These are phyloP conservation scores for Heteronetta atricapilla DNA, from an alignment of 2,113 vertebrate genomes.

Conservation along the genomic window DNA sequence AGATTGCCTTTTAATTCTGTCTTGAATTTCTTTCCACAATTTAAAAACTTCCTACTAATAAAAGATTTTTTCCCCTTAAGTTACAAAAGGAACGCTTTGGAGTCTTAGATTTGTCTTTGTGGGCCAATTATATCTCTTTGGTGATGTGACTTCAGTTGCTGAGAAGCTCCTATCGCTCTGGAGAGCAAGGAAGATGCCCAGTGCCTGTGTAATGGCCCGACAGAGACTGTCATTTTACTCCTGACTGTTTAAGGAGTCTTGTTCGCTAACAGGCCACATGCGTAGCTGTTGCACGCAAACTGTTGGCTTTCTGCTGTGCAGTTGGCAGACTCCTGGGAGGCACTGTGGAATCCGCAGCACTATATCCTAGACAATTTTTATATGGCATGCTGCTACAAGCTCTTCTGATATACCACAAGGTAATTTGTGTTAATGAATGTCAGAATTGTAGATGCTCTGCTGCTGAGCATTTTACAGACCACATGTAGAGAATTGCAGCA, in stretches of 20 bases:
- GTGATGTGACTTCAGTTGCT: neutral
- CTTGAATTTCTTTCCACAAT: neutral
- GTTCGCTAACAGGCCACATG: neutral
- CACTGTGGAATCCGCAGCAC: neutral
- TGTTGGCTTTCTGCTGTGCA: conserved; percentile 10
- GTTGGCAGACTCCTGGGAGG: conserved; percentile 27
- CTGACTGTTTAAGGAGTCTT: neutral
- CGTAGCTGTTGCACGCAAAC: neutral
- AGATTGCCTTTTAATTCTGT: neutral
- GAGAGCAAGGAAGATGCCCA: neutral
- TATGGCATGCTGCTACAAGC: conserved; percentile 21
- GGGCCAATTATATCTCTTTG: neutral
- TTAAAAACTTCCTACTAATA: neutral
- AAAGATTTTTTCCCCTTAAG: neutral
- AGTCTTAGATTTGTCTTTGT: rapidly evolving
- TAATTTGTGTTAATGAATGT: conserved; percentile 62
- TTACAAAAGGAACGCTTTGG: neutral
- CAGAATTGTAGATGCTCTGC: neutral
- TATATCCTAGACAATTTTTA: conserved; percentile 3
- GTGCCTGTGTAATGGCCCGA: neutral
- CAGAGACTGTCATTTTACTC: neutral
- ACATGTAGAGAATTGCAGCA: neutral
- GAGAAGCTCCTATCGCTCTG: neutral
- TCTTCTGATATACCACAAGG: neutral
- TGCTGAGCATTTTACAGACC: conserved; percentile 38